Evolutionary conservation across 1,140 invertebrate genomes (phyloP).

Genomic region (Triops cancriformis): DNA sequence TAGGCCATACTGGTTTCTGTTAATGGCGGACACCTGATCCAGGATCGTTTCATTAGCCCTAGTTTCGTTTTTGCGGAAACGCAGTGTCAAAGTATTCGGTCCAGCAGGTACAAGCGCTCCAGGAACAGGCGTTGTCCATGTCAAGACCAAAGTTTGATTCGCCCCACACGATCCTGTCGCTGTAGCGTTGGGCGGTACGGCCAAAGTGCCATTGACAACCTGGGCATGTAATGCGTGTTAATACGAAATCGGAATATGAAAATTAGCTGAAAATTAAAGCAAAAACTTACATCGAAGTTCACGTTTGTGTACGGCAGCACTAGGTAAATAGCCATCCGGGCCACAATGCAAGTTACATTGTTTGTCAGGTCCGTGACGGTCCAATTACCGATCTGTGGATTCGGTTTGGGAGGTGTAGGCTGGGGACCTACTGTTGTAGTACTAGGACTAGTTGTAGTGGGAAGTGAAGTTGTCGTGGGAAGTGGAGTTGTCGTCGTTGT

Average conservation of each 20-base stretch:
- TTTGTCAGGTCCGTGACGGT: neutral
- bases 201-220: constrained; percentile 19
- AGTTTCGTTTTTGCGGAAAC: constrained; percentile 21
- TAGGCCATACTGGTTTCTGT: neutral
- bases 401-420: constrained; percentile 21
- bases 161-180: constrained; percentile 20
- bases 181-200: constrained; percentile 16
- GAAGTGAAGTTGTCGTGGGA: constrained; percentile 3
- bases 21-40: neutral
- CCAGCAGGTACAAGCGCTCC: neutral
- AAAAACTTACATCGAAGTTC: constrained; percentile 22
- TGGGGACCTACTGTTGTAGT: neutral
- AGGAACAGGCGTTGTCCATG: constrained; percentile 14
- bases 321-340: constrained; percentile 15
- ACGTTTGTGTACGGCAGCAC: constrained; percentile 17
- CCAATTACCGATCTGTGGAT: constrained; percentile 20
- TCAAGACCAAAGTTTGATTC: constrained; percentile 17
- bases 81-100: constrained; percentile 16
- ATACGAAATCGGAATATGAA: neutral
- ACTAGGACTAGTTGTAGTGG: constrained; percentile 15
- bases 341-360: constrained; percentile 24
- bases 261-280: neutral
- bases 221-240: neutral
- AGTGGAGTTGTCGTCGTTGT: neutral
- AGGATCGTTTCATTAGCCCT: constrained; percentile 7